A percentile compares a stretch with the other conserved stretches of the same genome.
Conservation (phyloP, 2,113 vertebrate species). For the Scomber japonicus region DNA sequence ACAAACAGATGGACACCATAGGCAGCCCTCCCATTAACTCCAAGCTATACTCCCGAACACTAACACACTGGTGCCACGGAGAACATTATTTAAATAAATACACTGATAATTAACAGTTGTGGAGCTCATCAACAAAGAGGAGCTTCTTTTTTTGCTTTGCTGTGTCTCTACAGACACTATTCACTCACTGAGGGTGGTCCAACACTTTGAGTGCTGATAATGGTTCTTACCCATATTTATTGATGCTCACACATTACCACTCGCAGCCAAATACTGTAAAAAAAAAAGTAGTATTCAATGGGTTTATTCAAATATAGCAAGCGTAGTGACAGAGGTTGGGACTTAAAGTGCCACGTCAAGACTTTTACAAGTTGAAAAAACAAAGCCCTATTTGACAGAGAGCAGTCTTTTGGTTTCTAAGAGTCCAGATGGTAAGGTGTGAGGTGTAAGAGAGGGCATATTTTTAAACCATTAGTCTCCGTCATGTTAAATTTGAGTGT, state of each 20-base stretch:
- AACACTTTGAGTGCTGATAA: slow-evolving; percentile 6
- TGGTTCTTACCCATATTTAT: not conserved
- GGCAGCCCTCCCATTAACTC: slow-evolving; percentile 45
- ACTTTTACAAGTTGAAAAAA: not conserved
- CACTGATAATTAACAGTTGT: slow-evolving; percentile 30
- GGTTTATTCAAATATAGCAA: not conserved
- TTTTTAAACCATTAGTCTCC: slow-evolving; percentile 67
- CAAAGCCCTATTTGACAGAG: slow-evolving; percentile 14
- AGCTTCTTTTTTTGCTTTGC: slow-evolving; percentile 19
- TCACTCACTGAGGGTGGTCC: slow-evolving; percentile 48
- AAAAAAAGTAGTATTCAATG: not conserved
- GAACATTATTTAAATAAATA: slow-evolving; percentile 62
- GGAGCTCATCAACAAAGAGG: slow-evolving; percentile 17
- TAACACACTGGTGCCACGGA: slow-evolving; percentile 2
- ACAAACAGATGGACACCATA: slow-evolving; percentile 69
- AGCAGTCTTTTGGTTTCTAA: slow-evolving; percentile 31
- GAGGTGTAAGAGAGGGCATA: slow-evolving; percentile 27
- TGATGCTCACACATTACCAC: slow-evolving; percentile 5
- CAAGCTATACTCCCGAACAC: slow-evolving; percentile 20
- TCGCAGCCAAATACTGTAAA: not conserved
- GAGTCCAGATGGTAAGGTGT: slow-evolving; percentile 60
- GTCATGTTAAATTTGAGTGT: slow-evolving; percentile 33
- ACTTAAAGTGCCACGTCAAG: not conserved
- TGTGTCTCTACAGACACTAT: slow-evolving; percentile 9
- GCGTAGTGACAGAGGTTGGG: not conserved